Percentiles rank a stretch among this genome's conserved stretches.
Conservation (phyloP, 2,888 invertebrate species). For the Timandra comae region DNA sequence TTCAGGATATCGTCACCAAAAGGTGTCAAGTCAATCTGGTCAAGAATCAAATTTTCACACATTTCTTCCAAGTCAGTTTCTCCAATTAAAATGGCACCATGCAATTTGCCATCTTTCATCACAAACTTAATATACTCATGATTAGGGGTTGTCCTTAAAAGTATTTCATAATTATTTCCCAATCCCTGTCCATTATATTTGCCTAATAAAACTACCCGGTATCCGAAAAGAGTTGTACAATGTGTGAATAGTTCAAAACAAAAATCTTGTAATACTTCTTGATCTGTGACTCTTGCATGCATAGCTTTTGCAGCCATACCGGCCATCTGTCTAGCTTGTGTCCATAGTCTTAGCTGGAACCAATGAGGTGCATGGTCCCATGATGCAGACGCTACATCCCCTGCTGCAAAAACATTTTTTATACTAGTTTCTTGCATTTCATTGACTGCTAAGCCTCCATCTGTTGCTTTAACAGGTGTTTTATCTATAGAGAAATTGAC, state of each 20-base stretch:
- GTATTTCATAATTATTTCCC: constrained; percentile 86
- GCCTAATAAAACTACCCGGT: constrained; percentile 93
- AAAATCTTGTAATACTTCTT: constrained; percentile 89
- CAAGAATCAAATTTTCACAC: constrained; percentile 97
- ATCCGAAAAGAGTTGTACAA: constrained; percentile 95
- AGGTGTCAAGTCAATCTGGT: constrained; percentile 91
- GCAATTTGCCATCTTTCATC: constrained; percentile 87
- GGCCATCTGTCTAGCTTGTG: constrained; percentile 99
- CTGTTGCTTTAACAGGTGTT: constrained; percentile 72
- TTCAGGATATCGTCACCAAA: constrained; percentile 95
- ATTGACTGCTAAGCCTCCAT: constrained; percentile 92
- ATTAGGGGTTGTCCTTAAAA: constrained; percentile 88
- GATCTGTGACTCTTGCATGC: constrained; percentile 78
- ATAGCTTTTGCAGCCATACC: constrained; percentile 94
- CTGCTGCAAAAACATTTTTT: constrained; percentile 91
- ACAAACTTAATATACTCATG: constrained; percentile 92
- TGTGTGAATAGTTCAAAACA: constrained; percentile 99
- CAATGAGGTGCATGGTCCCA: constrained; percentile 89
- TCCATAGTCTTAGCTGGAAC: constrained; percentile 98
- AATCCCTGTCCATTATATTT: constrained; percentile 95
- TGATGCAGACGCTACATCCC: constrained; percentile 92
- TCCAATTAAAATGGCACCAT: constrained; percentile 96
- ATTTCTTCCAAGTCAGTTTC: constrained; percentile 98
- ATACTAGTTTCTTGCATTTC: constrained; percentile 89
- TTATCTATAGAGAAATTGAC: constrained; percentile 75